Conservation (phyloP, 2,888 invertebrate species). For the Drosophila kuntzei region DNA sequence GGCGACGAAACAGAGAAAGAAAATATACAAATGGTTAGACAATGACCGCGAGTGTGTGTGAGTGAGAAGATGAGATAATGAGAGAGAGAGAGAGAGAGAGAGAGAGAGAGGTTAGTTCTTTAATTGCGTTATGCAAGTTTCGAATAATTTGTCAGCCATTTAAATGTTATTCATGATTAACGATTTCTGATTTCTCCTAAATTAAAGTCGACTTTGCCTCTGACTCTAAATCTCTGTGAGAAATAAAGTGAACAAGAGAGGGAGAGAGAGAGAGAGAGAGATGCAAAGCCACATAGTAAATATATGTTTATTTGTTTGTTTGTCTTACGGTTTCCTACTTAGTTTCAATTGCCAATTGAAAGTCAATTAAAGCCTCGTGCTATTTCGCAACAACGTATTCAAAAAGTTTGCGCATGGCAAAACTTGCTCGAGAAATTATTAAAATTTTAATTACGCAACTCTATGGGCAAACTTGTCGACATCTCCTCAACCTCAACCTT, state of each 20-base stretch:
- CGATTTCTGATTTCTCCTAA: too few relatives aligned
- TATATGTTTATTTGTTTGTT: neutral
- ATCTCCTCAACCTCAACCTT: neutral
- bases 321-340: neutral
- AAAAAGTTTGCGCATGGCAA: constrained; percentile 57
- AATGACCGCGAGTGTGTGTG: neutral
- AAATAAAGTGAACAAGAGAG: neutral
- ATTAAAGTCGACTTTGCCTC: constrained; percentile 22
- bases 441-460: constrained; percentile 76
- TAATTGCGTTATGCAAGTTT: constrained; percentile 61
- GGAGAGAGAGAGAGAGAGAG: neutral
- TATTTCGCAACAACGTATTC: constrained; percentile 51
- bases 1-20: constrained; percentile 1
- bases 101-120: constrained; percentile 35
- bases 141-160: constrained; percentile 52
- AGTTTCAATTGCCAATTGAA: constrained; percentile 61
- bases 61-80: neutral
- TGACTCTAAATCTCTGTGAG: neutral
- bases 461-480: constrained; percentile 57
- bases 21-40: constrained; percentile 2
- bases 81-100: neutral
- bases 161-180: constrained; percentile 44
- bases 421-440: constrained; percentile 66
- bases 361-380: constrained; percentile 63
- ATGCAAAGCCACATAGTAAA: neutral